Evolutionary conservation across 1,140 invertebrate species (phyloP).

Genomic region (Heliconius himera): DNA sequence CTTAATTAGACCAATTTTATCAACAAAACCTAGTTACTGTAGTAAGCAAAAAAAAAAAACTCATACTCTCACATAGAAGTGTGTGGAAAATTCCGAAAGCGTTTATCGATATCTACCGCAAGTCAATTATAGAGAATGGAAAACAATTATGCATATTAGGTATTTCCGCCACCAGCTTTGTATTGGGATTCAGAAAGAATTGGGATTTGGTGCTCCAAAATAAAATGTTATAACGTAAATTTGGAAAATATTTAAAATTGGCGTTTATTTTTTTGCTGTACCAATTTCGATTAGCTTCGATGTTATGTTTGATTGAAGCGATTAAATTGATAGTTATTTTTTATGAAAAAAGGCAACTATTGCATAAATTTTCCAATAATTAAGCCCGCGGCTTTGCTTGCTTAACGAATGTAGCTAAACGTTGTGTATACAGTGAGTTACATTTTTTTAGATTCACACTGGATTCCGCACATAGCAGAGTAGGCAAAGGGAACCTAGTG

Average conservation of each 20-base stretch:
- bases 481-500: no score
- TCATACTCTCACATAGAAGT: not conserved
- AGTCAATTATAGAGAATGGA: constrained; percentile 39
- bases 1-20: not conserved
- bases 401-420: no score
- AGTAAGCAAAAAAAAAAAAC: not conserved
- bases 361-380: no score
- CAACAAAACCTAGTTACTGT: not conserved
- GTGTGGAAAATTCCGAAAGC: constrained; percentile 1
- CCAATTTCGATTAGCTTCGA: not conserved
- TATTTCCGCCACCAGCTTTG: not conserved
- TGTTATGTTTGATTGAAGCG: not conserved
- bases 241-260: constrained; percentile 6
- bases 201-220: not conserved
- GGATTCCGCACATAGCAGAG: no score
- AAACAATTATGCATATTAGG: constrained; percentile 38
- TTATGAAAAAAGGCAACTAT: not conserved
- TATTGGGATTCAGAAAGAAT: not conserved
- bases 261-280: not conserved
- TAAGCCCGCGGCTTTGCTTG: no score
- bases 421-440: not conserved
- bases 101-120: constrained; percentile 30
- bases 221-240: not conserved
- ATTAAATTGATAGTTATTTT: not conserved
- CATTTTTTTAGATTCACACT: not conserved